Evolutionary conservation across 1,140 invertebrate genomes (phyloP).

Genomic region (Onthophagus taurus): DNA sequence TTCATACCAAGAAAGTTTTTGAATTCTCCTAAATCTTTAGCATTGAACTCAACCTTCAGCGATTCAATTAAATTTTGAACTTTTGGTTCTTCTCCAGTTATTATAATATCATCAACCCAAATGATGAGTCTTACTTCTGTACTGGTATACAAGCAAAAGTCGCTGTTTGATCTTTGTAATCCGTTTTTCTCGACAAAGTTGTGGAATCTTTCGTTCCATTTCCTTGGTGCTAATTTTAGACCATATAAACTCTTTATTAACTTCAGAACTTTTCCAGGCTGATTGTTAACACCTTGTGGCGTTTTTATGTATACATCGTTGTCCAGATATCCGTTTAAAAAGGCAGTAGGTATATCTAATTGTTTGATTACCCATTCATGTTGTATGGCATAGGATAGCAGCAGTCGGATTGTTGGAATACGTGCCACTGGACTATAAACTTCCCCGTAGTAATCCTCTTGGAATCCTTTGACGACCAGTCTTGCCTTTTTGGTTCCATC

Average conservation of each 20-base stretch:
- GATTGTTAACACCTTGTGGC: conserved; percentile 18
- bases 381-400: conserved; percentile 18
- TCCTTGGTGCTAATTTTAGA: conserved; percentile 17
- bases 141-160: conserved; percentile 7
- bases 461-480: conserved; percentile 23
- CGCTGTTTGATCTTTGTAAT: conserved; percentile 13
- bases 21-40: conserved; percentile 1
- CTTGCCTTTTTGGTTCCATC: conserved; percentile 25
- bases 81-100: background rate
- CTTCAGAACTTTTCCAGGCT: conserved; percentile 16
- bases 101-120: conserved; percentile 9
- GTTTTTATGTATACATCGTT: conserved; percentile 23
- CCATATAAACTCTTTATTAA: conserved; percentile 22
- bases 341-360: conserved; percentile 24
- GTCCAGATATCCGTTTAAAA: conserved; percentile 22
- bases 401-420: conserved; percentile 19
- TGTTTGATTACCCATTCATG: conserved; percentile 18
- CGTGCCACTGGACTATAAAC: conserved; percentile 26
- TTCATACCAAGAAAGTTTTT: conserved; percentile 7
- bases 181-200: conserved; percentile 12
- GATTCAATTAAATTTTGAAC: background rate
- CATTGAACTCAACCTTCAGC: background rate
- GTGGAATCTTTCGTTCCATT: conserved; percentile 20
- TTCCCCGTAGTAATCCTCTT: conserved; percentile 19
- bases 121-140: conserved; percentile 16